Evolutionary conservation across 1,140 invertebrate genomes (phyloP), one percentile per base, ranked within the genome.

Genomic region (Drosophila truncata): DNA sequence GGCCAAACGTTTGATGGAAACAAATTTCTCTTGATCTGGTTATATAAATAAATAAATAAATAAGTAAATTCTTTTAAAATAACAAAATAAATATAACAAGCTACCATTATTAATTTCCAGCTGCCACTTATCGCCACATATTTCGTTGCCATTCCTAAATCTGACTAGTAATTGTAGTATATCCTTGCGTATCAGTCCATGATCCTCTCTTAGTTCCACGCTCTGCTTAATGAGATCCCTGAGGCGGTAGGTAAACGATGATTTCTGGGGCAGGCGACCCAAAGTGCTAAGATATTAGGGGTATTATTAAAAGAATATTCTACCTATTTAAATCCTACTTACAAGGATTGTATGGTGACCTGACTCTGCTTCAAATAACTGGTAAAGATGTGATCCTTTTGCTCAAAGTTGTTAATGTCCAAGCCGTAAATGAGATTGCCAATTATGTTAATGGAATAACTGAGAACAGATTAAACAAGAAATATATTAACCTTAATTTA

Each of bases 141-240:
- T 47, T 44, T 92, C 87, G 39, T 92, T 85, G 52, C 83, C 91
- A 61, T 92, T 92, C 18, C 91, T 80, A 29, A 92, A 91, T 54
- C 82, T 86, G 0, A 92, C 78, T 47, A 92, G 52, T 25, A 92
- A 37, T 47, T 92, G 91, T 1, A 92, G 44, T n/a, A 92, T 79
- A 37, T 92, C 91, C 52, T 92, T 92, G 16, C 91, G 82, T 69
- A 90, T 79, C 1, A 83, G 61, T 41, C 82, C 82, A 11, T 59
- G 59, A 16, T 90, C 79, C 59, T 92, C 91, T 16, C 91, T 71
- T 11, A 58, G 39, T 23, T 72, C 81, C 6, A 92, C 84, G 39
- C 59, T 84, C 16, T 71, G 60, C 16, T 75, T 69, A 0, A 92
- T 71, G 37, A 92, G 70, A 59, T 91, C 87, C 8, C 88, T 63